A percentile compares a stretch with the other conserved stretches of the same genome.
Evolutionary conservation across 2,888 invertebrate genomes (phyloP).

Genomic region (Melinaea marsaeus): DNA sequence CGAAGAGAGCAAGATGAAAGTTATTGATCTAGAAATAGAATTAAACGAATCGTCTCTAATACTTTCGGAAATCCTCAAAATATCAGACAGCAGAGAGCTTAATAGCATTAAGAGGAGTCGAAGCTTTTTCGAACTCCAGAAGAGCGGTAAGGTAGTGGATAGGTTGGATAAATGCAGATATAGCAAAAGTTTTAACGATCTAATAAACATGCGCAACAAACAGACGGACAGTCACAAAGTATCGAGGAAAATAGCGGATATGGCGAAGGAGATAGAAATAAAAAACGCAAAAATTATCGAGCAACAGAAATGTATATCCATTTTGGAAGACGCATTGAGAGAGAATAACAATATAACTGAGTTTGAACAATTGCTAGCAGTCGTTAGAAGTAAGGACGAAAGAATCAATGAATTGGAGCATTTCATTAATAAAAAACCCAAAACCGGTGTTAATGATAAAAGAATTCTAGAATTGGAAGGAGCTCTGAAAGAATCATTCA

Average conservation of each 20-base stretch:
- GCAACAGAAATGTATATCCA: constrained; percentile 74
- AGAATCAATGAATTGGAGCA: constrained; percentile 88
- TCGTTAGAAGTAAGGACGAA: constrained; percentile 79
- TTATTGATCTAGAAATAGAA: constrained; percentile 74
- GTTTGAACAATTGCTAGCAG: constrained; percentile 76
- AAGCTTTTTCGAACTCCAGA: constrained; percentile 72
- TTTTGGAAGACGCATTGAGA: constrained; percentile 73
- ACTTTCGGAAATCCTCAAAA: constrained; percentile 69
- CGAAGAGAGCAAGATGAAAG: constrained; percentile 66
- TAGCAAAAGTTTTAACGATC: constrained; percentile 67
- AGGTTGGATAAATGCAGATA: constrained; percentile 74
- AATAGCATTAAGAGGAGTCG: constrained; percentile 62
- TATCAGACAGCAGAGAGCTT: constrained; percentile 63
- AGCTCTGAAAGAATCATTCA: constrained; percentile 88
- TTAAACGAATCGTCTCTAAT: constrained; percentile 74
- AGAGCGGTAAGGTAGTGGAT: constrained; percentile 79
- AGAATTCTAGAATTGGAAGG: constrained; percentile 87
- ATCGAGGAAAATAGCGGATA: constrained; percentile 60
- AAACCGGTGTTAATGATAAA: constrained; percentile 66
- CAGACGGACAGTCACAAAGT: constrained; percentile 56
- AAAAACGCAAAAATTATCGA: constrained; percentile 77
- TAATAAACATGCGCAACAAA: constrained; percentile 43
- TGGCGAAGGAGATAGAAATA: constrained; percentile 67
- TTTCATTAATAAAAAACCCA: constrained; percentile 75
- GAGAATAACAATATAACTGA: constrained; percentile 78